Percentiles rank a stretch among this genome's conserved stretches.
These are phyloP conservation scores for Deroptyus accipitrinus DNA, from an alignment of 2,113 vertebrate genomes.

Conservation along the genomic window DNA sequence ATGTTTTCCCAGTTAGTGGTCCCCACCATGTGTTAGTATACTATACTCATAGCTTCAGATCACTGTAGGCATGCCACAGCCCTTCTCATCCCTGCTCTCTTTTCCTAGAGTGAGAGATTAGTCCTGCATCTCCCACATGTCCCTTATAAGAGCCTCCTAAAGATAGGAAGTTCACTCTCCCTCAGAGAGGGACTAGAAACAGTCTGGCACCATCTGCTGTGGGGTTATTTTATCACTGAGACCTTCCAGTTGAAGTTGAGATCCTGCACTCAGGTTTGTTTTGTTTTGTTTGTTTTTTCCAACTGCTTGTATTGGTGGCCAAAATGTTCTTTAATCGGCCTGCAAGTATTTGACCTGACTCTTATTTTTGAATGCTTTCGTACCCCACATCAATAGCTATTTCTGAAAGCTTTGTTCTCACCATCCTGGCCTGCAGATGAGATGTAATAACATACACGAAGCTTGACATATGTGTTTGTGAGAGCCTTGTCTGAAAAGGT, in stretches of 20 bases:
- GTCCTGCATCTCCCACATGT: not conserved
- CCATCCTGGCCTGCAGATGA: not conserved
- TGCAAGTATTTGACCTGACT: not conserved
- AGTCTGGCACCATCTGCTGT: not conserved
- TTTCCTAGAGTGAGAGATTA: not conserved
- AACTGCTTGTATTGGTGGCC: not conserved
- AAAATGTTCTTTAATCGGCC: not conserved
- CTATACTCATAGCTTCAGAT: not conserved
- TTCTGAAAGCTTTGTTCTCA: constrained; percentile 2
- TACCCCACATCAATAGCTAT: not conserved
- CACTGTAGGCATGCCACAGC: not conserved
- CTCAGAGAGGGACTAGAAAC: not conserved
- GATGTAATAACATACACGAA: not conserved
- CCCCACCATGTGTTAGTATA: not conserved
- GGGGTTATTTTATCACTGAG: not conserved
- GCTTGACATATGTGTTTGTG: not conserved
- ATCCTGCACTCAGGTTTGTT: not conserved
- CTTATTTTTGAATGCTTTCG: not conserved
- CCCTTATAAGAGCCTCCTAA: not conserved
- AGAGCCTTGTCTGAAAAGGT: not conserved
- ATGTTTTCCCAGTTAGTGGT: not conserved
- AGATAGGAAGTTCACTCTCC: not conserved
- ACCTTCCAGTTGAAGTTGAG: not conserved
- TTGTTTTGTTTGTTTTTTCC: not conserved
- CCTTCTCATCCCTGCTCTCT: not conserved